Evolutionary conservation across 2,113 vertebrate species (phyloP), one percentile per base, ranked within the genome.

Genomic region (Podilymbus podiceps): DNA sequence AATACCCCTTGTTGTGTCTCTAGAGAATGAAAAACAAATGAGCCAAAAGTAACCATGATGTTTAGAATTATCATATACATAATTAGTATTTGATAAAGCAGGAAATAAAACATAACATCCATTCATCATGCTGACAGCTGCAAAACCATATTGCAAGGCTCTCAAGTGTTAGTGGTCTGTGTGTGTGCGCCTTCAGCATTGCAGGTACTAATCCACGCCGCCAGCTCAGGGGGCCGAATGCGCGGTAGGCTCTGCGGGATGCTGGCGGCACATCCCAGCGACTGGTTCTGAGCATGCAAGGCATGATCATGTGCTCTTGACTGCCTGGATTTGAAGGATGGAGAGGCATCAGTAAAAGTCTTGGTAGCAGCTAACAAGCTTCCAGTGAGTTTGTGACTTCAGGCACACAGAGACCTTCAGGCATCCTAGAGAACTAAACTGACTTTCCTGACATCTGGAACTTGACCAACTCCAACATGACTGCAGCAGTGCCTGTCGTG

Each of bases 41-140:
- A 97, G 94, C 90, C 95, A 89, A 91, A 89, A 94, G 92, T 53
- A 95, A n/a, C 89, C 2, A 9, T 1, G 68, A 62, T 76, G 85
- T 80, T 96, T 42, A 62, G 74, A 94, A 96, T 97, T 87, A 96
- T 95, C 95, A 95, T 77, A 89, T 44, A 52, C 80, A 69, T 95
- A 94, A 94, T 93, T 93, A 96, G 92, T 46, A 53, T 93, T 88
- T 87, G 80, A 94, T 90, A 97, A 92, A 91, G 95, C 90, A 92
- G 62, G 88, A 95, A 89, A 95, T 96, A 85, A 93, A 93, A 88
- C 68, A 80, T 30, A 96, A 75, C 68, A 66, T 60, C 83, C 75
- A 94, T 94, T 91, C 93, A 92, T 95, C 88, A 92, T n/a, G 50
- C 63, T 91, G 96, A 97, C 95, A 96, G 96, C 92, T 95, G 68